Percentiles rank a stretch among this genome's conserved stretches.
Evolutionary conservation across 2,113 vertebrate genomes (phyloP).

Genomic region (Coturnix japonica): DNA sequence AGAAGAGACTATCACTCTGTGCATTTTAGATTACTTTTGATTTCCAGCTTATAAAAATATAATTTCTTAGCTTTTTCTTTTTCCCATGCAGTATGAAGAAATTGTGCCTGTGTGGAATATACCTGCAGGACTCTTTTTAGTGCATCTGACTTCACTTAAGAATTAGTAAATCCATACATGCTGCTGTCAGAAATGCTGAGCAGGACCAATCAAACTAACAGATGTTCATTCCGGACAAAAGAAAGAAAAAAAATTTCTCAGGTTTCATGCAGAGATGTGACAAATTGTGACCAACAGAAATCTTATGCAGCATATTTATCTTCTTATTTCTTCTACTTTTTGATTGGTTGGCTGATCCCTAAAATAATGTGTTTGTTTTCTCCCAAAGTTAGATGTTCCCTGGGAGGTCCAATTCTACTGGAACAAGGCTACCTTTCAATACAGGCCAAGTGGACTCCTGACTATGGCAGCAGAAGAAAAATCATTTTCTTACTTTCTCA

Average conservation of each 20-base stretch:
- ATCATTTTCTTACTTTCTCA: neutral
- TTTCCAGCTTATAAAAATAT: neutral
- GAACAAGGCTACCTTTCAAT: neutral
- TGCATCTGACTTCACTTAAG: conserved; percentile 16
- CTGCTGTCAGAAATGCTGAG: neutral
- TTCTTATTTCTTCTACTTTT: neutral
- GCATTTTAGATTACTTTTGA: neutral
- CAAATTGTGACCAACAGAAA: neutral
- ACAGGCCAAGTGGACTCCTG: neutral
- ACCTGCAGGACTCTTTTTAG: neutral
- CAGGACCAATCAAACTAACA: neutral
- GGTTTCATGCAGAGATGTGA: neutral
- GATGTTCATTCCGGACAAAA: neutral
- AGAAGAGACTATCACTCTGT: neutral
- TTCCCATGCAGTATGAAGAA: neutral
- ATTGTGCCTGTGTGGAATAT: neutral
- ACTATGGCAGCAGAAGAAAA: neutral
- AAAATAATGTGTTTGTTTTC: neutral
- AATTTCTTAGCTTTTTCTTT: neutral
- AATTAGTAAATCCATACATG: neutral
- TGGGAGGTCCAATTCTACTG: neutral
- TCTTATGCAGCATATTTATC: neutral
- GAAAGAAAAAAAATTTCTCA: neutral
- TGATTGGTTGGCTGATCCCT: neutral
- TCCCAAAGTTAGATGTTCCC: neutral